Conservation (phyloP, 2,797 vertebrate species). For the Benthosema pterotum region DNA sequence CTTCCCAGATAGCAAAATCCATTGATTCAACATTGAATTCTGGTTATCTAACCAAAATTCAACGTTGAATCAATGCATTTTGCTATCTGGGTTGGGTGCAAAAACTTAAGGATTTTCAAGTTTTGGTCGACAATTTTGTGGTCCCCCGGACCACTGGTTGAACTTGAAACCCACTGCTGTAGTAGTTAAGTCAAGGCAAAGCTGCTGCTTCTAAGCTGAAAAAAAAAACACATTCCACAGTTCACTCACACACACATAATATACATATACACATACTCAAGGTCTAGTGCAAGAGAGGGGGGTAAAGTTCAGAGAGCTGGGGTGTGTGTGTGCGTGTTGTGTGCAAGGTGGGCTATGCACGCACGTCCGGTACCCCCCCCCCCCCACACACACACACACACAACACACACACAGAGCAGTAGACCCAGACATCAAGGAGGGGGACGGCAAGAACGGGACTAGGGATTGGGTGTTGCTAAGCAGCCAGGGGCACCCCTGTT, state of each 20-base stretch:
- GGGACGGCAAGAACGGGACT: not conserved
- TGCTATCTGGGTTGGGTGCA: too few species aligned
- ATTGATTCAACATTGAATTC: too few species aligned
- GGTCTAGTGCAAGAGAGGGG: slow-evolving; percentile 10
- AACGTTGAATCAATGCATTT: too few species aligned
- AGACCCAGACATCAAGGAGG: slow-evolving; percentile 1
- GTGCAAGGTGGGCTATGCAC: not conserved
- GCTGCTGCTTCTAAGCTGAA: slow-evolving; percentile 14
- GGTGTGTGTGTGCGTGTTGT: slow-evolving; percentile 3
- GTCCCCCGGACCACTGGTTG: too few species aligned
- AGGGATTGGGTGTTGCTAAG: slow-evolving; percentile 9
- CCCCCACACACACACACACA: not conserved
- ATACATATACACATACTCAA: slow-evolving; percentile 3
- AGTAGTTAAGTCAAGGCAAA: slow-evolving; percentile 2
- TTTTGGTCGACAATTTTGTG: too few species aligned
- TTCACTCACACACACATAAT: not conserved
- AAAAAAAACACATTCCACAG: slow-evolving; percentile 22
- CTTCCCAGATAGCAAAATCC: too few species aligned
- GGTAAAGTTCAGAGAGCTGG: not conserved
- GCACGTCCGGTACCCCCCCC: slow-evolving; percentile 33
- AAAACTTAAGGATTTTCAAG: too few species aligned
- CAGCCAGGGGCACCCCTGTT: not conserved
- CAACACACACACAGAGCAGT: too few species aligned
- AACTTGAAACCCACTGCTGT: too few species aligned
- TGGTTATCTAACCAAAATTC: too few species aligned